Percentiles rank a stretch among this genome's conserved stretches.
Conservation (phyloP, 2,797 vertebrate genomes). For the Centropyge bicolor region DNA sequence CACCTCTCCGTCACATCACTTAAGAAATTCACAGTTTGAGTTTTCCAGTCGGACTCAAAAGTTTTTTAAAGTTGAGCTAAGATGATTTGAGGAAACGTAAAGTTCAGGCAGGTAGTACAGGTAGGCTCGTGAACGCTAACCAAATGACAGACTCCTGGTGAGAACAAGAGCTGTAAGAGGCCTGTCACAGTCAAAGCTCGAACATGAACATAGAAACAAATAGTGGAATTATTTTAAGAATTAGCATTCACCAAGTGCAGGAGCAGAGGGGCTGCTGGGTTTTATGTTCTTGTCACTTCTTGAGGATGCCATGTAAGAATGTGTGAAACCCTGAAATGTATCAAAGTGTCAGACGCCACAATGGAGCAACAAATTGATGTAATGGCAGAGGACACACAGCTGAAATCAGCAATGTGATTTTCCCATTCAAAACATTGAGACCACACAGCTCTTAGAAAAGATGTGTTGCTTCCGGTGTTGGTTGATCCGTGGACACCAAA, state of each 20-base stretch:
- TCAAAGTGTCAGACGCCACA: background rate
- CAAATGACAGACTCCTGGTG: background rate
- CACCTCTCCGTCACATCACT: background rate
- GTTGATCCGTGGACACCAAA: background rate
- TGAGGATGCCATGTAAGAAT: background rate
- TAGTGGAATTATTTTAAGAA: background rate
- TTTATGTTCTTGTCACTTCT: conserved; percentile 12
- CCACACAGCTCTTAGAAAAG: background rate
- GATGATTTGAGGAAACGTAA: background rate
- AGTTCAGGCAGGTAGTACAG: background rate
- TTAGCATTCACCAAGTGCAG: background rate
- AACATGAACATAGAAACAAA: background rate
- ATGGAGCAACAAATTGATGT: background rate
- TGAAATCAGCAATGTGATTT: conserved; percentile 14
- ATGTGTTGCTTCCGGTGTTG: background rate
- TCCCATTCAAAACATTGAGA: background rate
- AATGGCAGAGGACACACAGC: background rate
- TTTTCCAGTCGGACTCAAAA: conserved; percentile 16
- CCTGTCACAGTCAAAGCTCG: background rate
- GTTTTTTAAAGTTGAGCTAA: conserved; percentile 20
- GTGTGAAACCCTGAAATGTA: conserved; percentile 3
- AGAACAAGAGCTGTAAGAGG: background rate
- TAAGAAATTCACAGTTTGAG: background rate
- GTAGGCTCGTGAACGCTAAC: background rate
- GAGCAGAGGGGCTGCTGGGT: background rate